Percentiles rank a stretch among this genome's conserved stretches.
phyloP scores from a whole-genome alignment of 2,797 vertebrate species.

The Characodon lateralis region DNA sequence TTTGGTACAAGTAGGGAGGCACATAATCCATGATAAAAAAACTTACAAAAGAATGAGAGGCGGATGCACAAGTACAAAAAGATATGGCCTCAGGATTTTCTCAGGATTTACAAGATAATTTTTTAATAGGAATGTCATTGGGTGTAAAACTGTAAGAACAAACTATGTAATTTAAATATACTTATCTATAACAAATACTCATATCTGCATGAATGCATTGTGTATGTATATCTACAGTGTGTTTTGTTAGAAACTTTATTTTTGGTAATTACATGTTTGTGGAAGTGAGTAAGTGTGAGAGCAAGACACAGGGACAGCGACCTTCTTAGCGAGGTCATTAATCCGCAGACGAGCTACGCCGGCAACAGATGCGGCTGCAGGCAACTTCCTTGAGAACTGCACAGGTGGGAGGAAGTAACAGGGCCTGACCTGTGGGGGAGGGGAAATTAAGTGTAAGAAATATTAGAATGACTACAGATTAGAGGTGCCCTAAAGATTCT shows the following conservation, averaged over 20 bases:
- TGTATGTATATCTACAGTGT: not conserved
- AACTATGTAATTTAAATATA: not conserved
- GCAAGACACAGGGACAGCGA: not conserved
- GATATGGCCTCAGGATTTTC: not conserved
- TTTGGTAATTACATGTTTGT: not conserved
- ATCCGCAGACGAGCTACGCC: conserved; percentile 50
- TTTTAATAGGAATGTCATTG: not conserved
- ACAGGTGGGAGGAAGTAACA: conserved; percentile 33
- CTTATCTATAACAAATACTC: not conserved
- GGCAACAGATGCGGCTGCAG: conserved; percentile 44
- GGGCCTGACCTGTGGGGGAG: not conserved
- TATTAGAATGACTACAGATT: conserved; percentile 28
- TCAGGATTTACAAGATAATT: not conserved
- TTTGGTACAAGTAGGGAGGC: conserved; percentile 25
- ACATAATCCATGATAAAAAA: conserved; percentile 36
- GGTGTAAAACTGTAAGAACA: not conserved
- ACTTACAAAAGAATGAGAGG: conserved; percentile 18
- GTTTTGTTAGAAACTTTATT: not conserved
- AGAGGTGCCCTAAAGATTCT: conserved; percentile 10
- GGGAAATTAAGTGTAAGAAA: conserved; percentile 24
- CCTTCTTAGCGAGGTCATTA: conserved; percentile 58
- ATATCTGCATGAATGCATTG: not conserved
- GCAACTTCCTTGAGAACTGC: conserved; percentile 45
- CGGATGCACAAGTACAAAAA: not conserved
- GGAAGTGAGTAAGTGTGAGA: conserved; percentile 6